Evolutionary conservation across 37 sponge, comb jelly and placozoan genomes (phyloP).

Genomic region (Diacarnus erythraeanus): DNA sequence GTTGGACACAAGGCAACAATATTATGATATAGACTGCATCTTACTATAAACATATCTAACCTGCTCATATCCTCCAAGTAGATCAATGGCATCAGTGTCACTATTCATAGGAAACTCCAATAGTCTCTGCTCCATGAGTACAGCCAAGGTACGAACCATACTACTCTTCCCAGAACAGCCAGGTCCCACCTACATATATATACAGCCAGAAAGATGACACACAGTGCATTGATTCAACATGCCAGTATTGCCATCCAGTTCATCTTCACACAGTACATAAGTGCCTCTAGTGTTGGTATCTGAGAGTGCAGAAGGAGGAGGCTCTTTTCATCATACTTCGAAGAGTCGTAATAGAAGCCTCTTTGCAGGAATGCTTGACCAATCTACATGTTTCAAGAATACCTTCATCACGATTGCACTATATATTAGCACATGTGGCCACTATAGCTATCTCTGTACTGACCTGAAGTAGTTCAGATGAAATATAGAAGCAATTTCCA

Average conservation of each 20-base stretch:
- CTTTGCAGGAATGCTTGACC: slow-evolving; percentile 43
- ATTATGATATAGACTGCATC: no score
- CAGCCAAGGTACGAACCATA: slow-evolving; percentile 73
- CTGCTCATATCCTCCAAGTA: slow-evolving; percentile 98
- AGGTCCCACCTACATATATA: slow-evolving; percentile 75
- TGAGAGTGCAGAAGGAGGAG: slow-evolving; percentile 53
- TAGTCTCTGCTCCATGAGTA: slow-evolving; percentile 81
- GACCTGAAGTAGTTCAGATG: slow-evolving; percentile 15
- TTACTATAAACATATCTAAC: no score
- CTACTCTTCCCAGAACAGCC: slow-evolving; percentile 75
- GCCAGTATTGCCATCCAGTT: slow-evolving; percentile 96
- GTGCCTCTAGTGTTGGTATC: slow-evolving; percentile 64
- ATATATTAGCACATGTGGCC: no score
- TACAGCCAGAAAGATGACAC: slow-evolving; percentile 6
- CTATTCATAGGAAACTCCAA: slow-evolving; percentile 91
- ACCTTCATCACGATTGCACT: no score
- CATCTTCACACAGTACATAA: slow-evolving; percentile 77
- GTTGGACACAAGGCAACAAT: no score
- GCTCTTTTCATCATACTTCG: neutral
- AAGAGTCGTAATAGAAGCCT: neutral
- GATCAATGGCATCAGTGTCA: slow-evolving; percentile 89
- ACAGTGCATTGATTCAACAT: neutral
- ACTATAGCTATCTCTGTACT: neutral
- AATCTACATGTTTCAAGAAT: no score
- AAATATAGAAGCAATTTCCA: slow-evolving; percentile 30